Base-by-base conservation (phyloP, 2,113 vertebrate genomes). In the Hippopotamus amphibius region DNA sequence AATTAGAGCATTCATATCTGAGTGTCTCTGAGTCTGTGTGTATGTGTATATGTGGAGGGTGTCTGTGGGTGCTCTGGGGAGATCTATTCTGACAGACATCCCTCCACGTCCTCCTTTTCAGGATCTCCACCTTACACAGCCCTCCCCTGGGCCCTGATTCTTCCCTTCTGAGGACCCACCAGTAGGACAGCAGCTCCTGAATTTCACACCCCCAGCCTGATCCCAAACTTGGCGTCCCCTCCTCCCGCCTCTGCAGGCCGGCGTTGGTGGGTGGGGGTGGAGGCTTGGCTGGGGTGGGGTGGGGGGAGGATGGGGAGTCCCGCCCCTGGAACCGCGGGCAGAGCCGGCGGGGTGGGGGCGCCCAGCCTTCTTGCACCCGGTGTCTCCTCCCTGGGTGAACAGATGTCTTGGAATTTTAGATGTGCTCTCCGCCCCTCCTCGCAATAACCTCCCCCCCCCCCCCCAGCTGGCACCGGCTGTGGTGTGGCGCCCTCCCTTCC, bases 361-460 rank as follows among this genome's bases (percentile, higher is more conserved):
- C 93, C 85, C 77, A 83, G 90, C 88, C 82, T 98, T 48, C 95
- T 69, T 53, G 87, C 22, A 81, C 48, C 7, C 81, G 13, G 84
- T 69, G 55, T 91, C 95, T 97, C 85, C 89, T 97, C 92, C 93
- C 93, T 53, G 95, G 98, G 97, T 98, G 99, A 99, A 99, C 99
- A 99, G 99, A 99, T 99, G 99, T 99, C 99, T 98, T 98, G 99
- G 99, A 99, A 99, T 99, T 99, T 99, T 99, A 99, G 99, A 99
- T 99, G 99, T 98, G 98, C 96, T 95, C 98, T 97, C 98, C 94
- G 97, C 98, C 98, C 98, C 97, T 96, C 98, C 98, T 90, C 46
- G 43, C 81, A 48, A 16, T 87, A 88, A 43, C 79, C 98, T 97
- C 98, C 96, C 97, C 98, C 97, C 96, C 97, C 96, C 97, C 98